Base-by-base conservation (phyloP, 2,888 invertebrate species). In the Dicranocentrus wangi region DNA sequence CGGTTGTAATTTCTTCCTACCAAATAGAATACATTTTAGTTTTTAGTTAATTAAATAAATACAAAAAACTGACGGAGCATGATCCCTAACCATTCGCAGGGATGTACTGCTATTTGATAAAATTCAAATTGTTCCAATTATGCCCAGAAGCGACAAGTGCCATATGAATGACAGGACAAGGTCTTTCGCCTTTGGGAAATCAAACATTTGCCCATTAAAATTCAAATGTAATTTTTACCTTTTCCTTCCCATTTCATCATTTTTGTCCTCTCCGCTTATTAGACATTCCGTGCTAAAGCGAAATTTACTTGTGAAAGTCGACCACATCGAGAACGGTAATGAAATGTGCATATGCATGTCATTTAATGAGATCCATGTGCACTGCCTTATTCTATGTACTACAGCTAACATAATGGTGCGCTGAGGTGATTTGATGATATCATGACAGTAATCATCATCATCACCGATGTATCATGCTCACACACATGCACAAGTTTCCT, bases 251-350 rank as follows among this genome's bases (percentile, higher is more conserved):
- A 32, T 39, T 32, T 32, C 39, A 43, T 65, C 42, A 23, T 32
- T 32, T 7, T 32, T 32, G 10, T 32, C n/a, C n/a, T n/a, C n/a
- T n/a, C n/a, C 3, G 10, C 32, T 32, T 10, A 32, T 32, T 32
- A 65, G 13, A 23, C 10, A 42, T 65, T 65, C 17, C 63, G 63
- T 63, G 63, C 63, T 17, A 63, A 63, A 13, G 25, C 43, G 65
- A 43, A 65, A 65, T 65, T 65, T 65, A 65, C 3, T 10, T 15
- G 32, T 2, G 32, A 19, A 61, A 39, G 32, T 61, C 17, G 39
- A 61, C 28, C 28, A 32, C 32, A 61, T 32, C 39, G 28, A 60
- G 13, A 10, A n/a, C 32, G 10, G 10, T 10, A 47, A 25, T 55
- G 2, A 23, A 55, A 25, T 55, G 32, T 7, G 32, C 32, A 32